phyloP scores from a whole-genome alignment of 2,113 vertebrate species.

The Clinocottus analis region DNA sequence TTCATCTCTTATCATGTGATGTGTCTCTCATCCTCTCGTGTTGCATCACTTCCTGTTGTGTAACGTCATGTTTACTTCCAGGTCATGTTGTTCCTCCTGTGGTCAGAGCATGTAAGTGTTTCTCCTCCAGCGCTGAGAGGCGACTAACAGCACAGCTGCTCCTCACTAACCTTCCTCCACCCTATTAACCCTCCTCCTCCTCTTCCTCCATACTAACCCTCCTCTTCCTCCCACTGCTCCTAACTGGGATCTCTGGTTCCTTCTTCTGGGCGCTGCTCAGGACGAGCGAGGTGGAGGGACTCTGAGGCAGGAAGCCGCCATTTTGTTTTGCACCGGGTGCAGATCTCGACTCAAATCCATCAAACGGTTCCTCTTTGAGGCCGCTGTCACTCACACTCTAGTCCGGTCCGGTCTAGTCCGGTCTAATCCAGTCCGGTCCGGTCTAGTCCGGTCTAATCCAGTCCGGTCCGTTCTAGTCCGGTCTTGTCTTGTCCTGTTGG shows the following conservation, averaged over 20 bases:
- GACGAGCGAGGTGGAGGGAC: too few relatives aligned
- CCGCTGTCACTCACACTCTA: too few relatives aligned
- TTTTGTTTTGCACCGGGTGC: too few relatives aligned
- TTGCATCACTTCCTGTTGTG: constrained; percentile 54
- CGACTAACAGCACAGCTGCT: constrained; percentile 32
- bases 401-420: too few relatives aligned
- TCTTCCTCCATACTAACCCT: constrained; percentile 7
- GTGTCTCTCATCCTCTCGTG: background rate
- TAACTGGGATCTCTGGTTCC: background rate
- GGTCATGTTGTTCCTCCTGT: constrained; percentile 89
- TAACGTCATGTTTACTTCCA: constrained; percentile 91
- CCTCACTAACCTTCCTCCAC: too few relatives aligned
- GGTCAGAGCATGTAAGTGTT: constrained; percentile 92
- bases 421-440: too few relatives aligned
- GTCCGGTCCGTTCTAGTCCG: too few relatives aligned
- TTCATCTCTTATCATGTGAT: background rate
- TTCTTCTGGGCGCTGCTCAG: background rate
- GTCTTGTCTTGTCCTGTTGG: too few relatives aligned
- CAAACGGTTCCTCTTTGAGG: too few relatives aligned
- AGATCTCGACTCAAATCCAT: too few relatives aligned
- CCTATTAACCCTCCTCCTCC: constrained; percentile 43
- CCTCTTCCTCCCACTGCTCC: background rate
- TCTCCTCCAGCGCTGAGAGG: constrained; percentile 55
- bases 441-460: too few relatives aligned
- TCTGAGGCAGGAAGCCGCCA: too few relatives aligned